Base-by-base conservation (phyloP, 2,888 invertebrate species). In the Atethmia centrago region DNA sequence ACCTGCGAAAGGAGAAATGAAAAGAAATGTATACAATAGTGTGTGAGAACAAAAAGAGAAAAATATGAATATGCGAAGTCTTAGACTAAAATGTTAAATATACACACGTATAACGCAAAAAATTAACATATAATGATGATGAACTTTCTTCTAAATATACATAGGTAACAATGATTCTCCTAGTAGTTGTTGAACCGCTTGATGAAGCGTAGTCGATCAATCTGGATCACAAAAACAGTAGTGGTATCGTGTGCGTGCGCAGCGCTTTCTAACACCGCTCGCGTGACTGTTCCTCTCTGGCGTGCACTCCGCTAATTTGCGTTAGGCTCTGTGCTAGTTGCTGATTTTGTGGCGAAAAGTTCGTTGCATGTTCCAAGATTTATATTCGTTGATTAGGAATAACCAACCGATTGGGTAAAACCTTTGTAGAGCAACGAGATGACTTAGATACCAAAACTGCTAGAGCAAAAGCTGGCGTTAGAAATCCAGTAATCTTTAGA, bases 211-310 rank as follows among this genome's bases (percentile, higher is more conserved):
- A 51, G 59, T 68, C 62, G 63, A 73, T 82, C 77, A 77, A 77
- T 85, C 76, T 84, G 71, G 51, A 81, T 82, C 73, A 77, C 62
- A 77, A 83, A 81, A 80, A 80, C 82, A 68, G 68, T 61, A 71
- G 73, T 62, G 51, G 71, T 59, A 68, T 49, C 58, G 51, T 58
- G 61, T 58, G 84, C 78, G 86, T 87, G 82, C 74, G 84, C 82
- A 82, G 85, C 93, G 94, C 93, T 94, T 92, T 94, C 93, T 92
- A 93, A 89, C 89, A 85, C 84, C 77, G 83, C 66, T 82, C 74
- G 92, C 88, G 94, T 94, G 93, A 92, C 93, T 87, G 79, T 74
- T 74, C 78, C 58, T 80, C 78, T 66, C 71, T 85, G 71, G 65
- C 85, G 87, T 84, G 87, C 87, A 80, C 88, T 87, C 80, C 80